Evolutionary conservation across 2,888 invertebrate species (phyloP), one percentile per base, ranked within the genome.

Genomic region (Polyommatus iphigenia): DNA sequence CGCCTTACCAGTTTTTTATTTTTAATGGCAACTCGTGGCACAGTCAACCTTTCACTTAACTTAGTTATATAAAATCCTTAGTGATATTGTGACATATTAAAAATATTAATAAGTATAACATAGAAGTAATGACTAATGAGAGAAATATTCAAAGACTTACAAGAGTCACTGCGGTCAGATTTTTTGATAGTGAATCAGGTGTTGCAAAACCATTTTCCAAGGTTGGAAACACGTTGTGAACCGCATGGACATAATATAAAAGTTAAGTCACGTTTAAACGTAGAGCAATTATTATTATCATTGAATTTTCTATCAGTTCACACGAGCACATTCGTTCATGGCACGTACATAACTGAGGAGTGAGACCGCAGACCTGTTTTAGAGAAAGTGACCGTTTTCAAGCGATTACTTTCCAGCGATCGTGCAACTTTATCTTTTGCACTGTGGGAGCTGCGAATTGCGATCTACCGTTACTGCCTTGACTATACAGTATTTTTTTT

Each of bases 341-440:
- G 83, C 83, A 83, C 85, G 80, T 79, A 79, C 84, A 81, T 81
- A 84, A 87, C 87, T 87, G 86, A 80, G 78, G 36, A 79, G 77
- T 77, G 78, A 82, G 82, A 79, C 79, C 29, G 36, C 79, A 82
- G 85, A 89, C 91, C 87, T 87, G 89, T 89, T 89, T 84, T 85
- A 91, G 92, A 92, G 93, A 93, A 93, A 93, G 93, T 93, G 92
- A 88, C 90, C 85, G 87, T 85, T 89, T 86, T 87, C 83, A 81
- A 82, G 82, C 85, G 83, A 88, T 90, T 90, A 92, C 93, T 93
- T 93, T 93, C 92, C 87, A 91, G 89, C 85, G 85, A 83, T 85
- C 86, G 86, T 85, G 82, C 85, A 84, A 86, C 87, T 87, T 88
- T 85, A 86, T 79, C 73, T 54, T 85, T 82, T 83, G 84, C 82